These are phyloP conservation scores for Orycteropus afer DNA, from an alignment of 2,113 vertebrate genomes.

Conservation along the genomic window DNA sequence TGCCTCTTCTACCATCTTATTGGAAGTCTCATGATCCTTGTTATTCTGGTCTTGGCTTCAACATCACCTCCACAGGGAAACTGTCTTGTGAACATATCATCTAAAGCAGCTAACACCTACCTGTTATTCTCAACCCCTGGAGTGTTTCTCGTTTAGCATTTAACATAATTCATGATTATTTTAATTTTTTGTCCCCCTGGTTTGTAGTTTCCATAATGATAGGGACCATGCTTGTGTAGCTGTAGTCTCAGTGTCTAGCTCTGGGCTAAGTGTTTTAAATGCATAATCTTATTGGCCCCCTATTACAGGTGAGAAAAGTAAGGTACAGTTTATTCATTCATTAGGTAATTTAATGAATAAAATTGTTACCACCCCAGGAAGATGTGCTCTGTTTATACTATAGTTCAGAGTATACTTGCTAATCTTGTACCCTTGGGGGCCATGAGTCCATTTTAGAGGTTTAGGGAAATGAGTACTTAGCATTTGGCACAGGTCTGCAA, in stretches of 20 bases:
- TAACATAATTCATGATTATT: background rate
- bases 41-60: background rate
- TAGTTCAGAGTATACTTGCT: background rate
- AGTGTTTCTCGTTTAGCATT: background rate
- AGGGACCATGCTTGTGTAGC: background rate
- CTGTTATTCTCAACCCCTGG: background rate
- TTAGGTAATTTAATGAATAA: background rate
- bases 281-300: background rate
- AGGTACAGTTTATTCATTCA: background rate
- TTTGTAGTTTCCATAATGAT: background rate
- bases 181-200: background rate
- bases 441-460: background rate
- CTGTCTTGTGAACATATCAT: background rate
- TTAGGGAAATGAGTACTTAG: background rate
- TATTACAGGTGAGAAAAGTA: constrained; percentile 13
- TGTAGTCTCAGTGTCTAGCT: background rate
- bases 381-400: background rate
- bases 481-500: background rate
- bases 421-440: background rate
- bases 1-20: background rate
- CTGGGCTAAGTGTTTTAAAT: background rate
- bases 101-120: background rate
- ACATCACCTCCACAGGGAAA: background rate
- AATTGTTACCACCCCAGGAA: background rate
- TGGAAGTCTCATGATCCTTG: too few species aligned